Evolutionary conservation across 2,888 invertebrate species (phyloP).

Genomic region (Tiphia femorata): DNA sequence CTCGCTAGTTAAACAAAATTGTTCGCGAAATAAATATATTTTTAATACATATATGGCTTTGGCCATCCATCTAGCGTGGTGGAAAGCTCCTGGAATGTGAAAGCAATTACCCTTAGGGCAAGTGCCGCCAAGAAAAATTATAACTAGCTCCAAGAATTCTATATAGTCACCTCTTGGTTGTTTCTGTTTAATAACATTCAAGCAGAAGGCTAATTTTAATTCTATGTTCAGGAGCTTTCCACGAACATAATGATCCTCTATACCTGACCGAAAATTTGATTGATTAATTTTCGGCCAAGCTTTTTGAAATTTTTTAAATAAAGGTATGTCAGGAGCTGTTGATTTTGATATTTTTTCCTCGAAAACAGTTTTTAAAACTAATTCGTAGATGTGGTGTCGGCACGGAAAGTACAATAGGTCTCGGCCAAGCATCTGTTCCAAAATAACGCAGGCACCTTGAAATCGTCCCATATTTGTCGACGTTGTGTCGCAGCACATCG

Average conservation of each 20-base stretch:
- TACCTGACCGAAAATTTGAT: slow-evolving; percentile 1
- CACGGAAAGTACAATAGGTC: slow-evolving; percentile 47
- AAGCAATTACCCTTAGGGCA: slow-evolving; percentile 17
- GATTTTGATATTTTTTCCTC: slow-evolving; percentile 14
- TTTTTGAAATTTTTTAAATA: slow-evolving; percentile 10
- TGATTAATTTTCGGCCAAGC: slow-evolving; percentile 6
- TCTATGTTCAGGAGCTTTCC: not conserved
- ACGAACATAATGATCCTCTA: not conserved
- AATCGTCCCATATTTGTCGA: slow-evolving; percentile 9
- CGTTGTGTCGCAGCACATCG: slow-evolving; percentile 1
- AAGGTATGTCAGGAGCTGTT: not conserved
- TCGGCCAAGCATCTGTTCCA: slow-evolving; percentile 42
- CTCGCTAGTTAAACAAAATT: slow-evolving; percentile 31
- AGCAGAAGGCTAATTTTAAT: not conserved
- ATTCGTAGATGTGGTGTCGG: slow-evolving; percentile 46
- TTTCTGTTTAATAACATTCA: not conserved
- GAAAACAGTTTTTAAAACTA: slow-evolving; percentile 28
- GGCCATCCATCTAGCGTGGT: slow-evolving; percentile 49
- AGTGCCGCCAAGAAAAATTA: slow-evolving; percentile 44
- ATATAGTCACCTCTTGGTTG: slow-evolving; percentile 42
- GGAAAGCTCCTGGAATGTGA: slow-evolving; percentile 38
- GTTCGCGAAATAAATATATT: slow-evolving; percentile 44
- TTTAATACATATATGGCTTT: slow-evolving; percentile 50
- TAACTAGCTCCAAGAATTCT: slow-evolving; percentile 38
- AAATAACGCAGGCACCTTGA: slow-evolving; percentile 27